Conservation (phyloP, 2,888 invertebrate genomes). For the Pilophorus perplexus region DNA sequence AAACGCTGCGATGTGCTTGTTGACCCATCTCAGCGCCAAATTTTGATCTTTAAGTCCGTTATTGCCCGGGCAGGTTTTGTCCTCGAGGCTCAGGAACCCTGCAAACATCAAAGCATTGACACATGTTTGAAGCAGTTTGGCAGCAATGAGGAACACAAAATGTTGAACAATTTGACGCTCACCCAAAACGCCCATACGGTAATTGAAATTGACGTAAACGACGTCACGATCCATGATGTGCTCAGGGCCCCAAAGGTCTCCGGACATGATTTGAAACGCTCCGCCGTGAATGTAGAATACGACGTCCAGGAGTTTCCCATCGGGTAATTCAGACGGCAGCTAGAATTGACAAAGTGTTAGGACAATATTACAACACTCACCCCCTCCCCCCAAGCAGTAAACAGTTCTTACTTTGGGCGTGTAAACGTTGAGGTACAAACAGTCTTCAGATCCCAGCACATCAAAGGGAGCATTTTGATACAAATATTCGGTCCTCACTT, state of each 20-base stretch:
- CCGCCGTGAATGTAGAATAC: conserved; percentile 51
- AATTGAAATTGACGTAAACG: conserved; percentile 50
- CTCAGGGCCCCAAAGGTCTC: conserved; percentile 48
- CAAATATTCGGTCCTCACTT: neutral
- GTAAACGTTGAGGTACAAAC: conserved; percentile 43
- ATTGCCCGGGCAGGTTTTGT: conserved; percentile 66
- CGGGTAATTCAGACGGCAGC: conserved; percentile 20
- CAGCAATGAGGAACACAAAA: too few species aligned
- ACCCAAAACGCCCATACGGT: conserved; percentile 50
- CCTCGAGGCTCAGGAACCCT: conserved; percentile 74
- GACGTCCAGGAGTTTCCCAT: conserved; percentile 51
- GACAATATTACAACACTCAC: too few species aligned
- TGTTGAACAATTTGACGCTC: too few species aligned
- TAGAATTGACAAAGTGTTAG: too few species aligned
- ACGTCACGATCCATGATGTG: conserved; percentile 50
- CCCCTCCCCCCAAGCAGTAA: too few species aligned
- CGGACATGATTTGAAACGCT: conserved; percentile 48
- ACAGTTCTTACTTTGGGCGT: conserved; percentile 41
- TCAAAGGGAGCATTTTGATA: neutral
- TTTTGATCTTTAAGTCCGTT: conserved; percentile 71
- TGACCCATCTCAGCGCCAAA: conserved; percentile 50
- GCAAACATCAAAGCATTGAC: too few species aligned
- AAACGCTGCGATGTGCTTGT: conserved; percentile 52
- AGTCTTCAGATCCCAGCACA: conserved; percentile 37
- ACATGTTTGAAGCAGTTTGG: too few species aligned